Evolutionary conservation across 2,113 vertebrate species (phyloP).

Genomic region (Numida meleagris): DNA sequence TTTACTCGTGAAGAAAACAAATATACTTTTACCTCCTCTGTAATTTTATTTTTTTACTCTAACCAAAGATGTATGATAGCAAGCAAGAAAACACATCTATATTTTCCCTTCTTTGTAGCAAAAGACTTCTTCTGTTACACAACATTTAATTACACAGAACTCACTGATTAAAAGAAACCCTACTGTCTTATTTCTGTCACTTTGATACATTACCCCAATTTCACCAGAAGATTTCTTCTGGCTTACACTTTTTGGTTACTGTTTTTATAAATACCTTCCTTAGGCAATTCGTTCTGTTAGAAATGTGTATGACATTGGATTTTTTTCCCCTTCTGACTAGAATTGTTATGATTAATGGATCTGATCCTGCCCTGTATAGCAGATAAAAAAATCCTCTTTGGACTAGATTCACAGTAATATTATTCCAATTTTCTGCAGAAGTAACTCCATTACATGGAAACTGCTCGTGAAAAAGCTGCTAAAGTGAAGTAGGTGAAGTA

Average conservation of each 20-base stretch:
- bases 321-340: not conserved
- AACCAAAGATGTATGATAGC: not conserved
- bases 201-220: constrained; percentile 61
- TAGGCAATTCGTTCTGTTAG: constrained; percentile 47
- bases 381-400: constrained; percentile 37
- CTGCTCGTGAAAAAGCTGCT: not conserved
- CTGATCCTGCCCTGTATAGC: constrained; percentile 13
- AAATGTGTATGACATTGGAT: constrained; percentile 32
- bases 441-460: constrained; percentile 34
- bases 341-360: constrained; percentile 49
- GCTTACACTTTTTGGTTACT: constrained; percentile 31
- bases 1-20: not conserved
- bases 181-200: constrained; percentile 52
- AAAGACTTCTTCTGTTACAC: not conserved
- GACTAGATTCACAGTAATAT: not conserved
- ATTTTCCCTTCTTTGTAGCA: constrained; percentile 18
- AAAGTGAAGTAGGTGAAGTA: not conserved
- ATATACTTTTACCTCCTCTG: not conserved
- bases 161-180: constrained; percentile 45
- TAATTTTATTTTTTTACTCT: constrained; percentile 11
- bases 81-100: not conserved
- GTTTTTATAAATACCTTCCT: constrained; percentile 58
- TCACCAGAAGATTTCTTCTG: constrained; percentile 14
- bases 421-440: constrained; percentile 12
- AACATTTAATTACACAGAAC: constrained; percentile 38